Evolutionary conservation across 2,797 vertebrate species (phyloP), one percentile per base, ranked within the genome.

Genomic region (Scomberomorus guttatus): DNA sequence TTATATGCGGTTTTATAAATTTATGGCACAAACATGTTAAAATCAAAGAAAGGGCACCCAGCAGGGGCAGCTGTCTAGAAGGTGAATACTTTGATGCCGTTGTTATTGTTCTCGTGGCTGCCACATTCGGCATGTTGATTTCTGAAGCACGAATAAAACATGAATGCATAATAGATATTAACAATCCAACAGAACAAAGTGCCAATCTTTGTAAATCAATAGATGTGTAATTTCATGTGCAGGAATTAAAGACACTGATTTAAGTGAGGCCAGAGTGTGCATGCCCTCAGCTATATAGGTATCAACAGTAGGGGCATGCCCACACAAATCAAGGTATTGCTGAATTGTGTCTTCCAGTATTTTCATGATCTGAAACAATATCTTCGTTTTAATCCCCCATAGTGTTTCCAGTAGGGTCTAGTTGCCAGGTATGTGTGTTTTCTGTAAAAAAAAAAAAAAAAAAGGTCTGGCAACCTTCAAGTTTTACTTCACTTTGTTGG

Each of bases 11-110:
- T 68, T 79, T 80, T 20, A 56, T 48, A 73, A 60, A 80, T 57
- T 6, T 39, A 64, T 63, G 37, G 39, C 12, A 56, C 29, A 74
- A 69, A 32, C 74, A 32, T 67, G 50, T 77, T 70, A 22, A 76
- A 82, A 78, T 79, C 74, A 85, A 82, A 85, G 67, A 82, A 79
- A 86, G 68, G 37, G 79, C 73, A 68, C 42, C 2, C 79, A 84
- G 81, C 77, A 66, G 75, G 84, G 67, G 76, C 52, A 63, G 50
- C 56, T 61, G 37, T 67, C 54, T 61, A 24, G 51, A 66, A 75
- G 72, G 60, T 60, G 50, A 82, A 70, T 58, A 58, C 66, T 83
- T 81, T 72, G 46, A 80, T 79, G 77, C 50, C 66, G 55, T 58
- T 32, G 6, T 80, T 83, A 9, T 80, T 65, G 56, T 74, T 67